Evolutionary conservation across 53 echinoderm and acorn worm species (phyloP), one percentile per base, ranked within the genome.

Genomic region (Hippasteria phrygiana): DNA sequence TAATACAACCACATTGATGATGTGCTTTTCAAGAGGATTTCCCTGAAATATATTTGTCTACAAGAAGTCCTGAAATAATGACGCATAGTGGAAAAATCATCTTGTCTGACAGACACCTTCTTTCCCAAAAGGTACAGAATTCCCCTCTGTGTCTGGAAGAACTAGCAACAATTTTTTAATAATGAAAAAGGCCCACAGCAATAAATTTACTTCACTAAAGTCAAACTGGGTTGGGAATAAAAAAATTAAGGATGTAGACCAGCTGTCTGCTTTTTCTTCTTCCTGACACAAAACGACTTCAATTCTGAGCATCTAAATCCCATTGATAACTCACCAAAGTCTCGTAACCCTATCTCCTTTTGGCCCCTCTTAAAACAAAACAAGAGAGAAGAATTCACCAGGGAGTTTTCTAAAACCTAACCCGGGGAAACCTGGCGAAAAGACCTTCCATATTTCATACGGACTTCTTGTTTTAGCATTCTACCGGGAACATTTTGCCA

Each of bases 401-500:
- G 8, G 55, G 78, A 78, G 18, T 55, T 59, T 39, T 53, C 22
- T n/a, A 24, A 37, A 55, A 51, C 59, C 35, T 56, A 37, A 78
- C 77, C 77, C n/a, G 55, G 5, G 31, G 37, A 37, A 18, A 39
- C 40, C 13, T 71, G 38, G 8, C 51, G 20, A 55, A 20, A 32
- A 77, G 22, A 31, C 75, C 27, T 46, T 45, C 75, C 75, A 51
- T 20, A 35, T 55, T 55, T 78, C 59, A 55, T 14, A 38, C 78
- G 36, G 55, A 12, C 50, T 34, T 35, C 59, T 78, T 54, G 24
- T 22, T 42, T 40, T 67, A 14, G 53, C 50, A 76, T 47, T 76
- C 76, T 76, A 51, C 53, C 18, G 76, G 51, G 76, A 12, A 50
- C 7, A 2, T 11, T 67, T 26, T 48, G 4, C 13, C 20, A 33